phyloP scores from a whole-genome alignment of 2,797 vertebrate species.

The Molossus molossus region DNA sequence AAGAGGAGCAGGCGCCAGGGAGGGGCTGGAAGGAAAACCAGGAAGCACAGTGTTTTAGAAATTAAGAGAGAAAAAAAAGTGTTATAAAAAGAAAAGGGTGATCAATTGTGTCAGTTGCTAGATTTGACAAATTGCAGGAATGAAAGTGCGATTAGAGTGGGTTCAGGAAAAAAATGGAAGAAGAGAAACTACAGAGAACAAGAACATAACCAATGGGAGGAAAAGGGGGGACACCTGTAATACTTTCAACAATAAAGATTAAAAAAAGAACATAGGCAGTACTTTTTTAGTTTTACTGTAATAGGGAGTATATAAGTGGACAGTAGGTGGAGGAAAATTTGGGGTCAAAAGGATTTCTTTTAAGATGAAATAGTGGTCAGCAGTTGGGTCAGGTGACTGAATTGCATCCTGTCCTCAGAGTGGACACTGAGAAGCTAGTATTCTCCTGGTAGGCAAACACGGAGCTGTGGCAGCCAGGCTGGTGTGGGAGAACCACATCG shows the following conservation, averaged over 20 bases:
- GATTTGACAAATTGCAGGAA: slow-evolving; percentile 16
- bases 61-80: background rate
- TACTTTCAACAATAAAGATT: no score
- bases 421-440: background rate
- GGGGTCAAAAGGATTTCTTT: background rate
- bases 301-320: background rate
- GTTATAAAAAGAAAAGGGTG: background rate
- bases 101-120: background rate
- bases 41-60: background rate
- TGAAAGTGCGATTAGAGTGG: background rate
- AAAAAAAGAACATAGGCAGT: background rate
- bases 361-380: background rate
- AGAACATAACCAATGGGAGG: background rate
- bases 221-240: no score
- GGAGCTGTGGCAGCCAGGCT: background rate
- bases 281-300: background rate
- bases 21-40: slow-evolving; percentile 12
- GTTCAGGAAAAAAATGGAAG: slow-evolving; percentile 13
- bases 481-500: background rate
- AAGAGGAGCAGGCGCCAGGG: background rate
- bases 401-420: background rate
- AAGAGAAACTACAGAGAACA: background rate
- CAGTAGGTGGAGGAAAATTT: background rate
- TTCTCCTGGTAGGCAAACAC: background rate
- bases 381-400: background rate